Base-by-base conservation (phyloP, 2,113 vertebrate genomes). In the Ctenomys sociabilis region DNA sequence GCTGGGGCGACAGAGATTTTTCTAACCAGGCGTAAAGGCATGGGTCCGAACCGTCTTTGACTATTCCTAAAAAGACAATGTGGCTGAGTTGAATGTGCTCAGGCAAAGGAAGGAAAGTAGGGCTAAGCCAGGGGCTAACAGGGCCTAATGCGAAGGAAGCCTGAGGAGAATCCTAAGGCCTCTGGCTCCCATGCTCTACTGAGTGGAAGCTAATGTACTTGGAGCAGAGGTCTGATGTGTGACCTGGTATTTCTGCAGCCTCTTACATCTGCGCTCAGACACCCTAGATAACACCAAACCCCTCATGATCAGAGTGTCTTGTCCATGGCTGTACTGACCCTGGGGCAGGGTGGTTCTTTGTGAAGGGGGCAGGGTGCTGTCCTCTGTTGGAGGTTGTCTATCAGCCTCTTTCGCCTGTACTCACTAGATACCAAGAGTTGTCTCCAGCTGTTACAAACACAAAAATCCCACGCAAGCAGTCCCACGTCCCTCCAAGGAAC, bases 91-190 rank as follows among this genome's bases (percentile, higher is more conserved):
- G 32, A 43, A n/a, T 10, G 3, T 45, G 22, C 45, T 5, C n/a
- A 52, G 16, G 4, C 30, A 12, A 45, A 37, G 52, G 40, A 14
- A 32, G 0, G 1, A 7, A 70, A 37, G 12, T 0, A 10, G 52
- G 49, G 21, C 3, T 16, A 52, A n/a, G 9, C 22, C 43, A 7
- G 22, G 35, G 40, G 40, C 1, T 1, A 12, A 3, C 0, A 22
- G 43, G 40, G 13, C 26, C 40, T 28, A 24, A 28, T 3, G 11
- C 8, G 19, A 24, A 49, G 24, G 66, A 54, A 49, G 24, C 28
- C 14, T 5, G 5, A 0, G 8, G 57, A 24, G 8, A 49, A 52
- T 5, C 22, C 3, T 2, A 19, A 54, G 72, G 24, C 16, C 19
- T 21, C 45, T 57, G 82, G 32, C 37, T 72, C 43, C 59, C 26